A percentile compares a stretch with the other conserved stretches of the same genome.
Conservation (phyloP, 2,797 vertebrate species). For the Dermochelys coriacea region DNA sequence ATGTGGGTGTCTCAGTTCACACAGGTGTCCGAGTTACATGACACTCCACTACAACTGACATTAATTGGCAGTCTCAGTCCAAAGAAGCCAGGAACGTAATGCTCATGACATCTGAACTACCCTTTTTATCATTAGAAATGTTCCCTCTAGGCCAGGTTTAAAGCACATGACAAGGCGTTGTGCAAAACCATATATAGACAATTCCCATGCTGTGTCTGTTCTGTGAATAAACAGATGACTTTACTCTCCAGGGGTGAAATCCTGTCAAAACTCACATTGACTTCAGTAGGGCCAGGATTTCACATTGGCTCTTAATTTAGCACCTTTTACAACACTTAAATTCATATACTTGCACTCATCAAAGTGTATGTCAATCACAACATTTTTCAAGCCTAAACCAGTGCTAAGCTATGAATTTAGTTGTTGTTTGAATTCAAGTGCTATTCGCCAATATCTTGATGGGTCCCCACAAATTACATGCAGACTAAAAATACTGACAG, state of each 20-base stretch:
- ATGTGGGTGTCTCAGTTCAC: background rate
- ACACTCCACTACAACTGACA: background rate
- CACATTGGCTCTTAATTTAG: constrained; percentile 30
- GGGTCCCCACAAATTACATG: constrained; percentile 37
- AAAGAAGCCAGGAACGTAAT: constrained; percentile 4
- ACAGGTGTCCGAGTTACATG: background rate
- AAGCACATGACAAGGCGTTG: background rate
- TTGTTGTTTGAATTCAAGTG: background rate
- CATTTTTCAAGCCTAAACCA: constrained; percentile 8
- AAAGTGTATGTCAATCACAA: background rate
- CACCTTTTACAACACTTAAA: constrained; percentile 28
- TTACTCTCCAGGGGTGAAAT: constrained; percentile 14
- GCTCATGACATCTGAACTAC: background rate
- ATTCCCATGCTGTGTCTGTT: background rate
- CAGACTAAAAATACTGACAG: constrained; percentile 25
- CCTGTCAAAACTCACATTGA: constrained; percentile 11
- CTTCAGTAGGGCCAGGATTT: background rate
- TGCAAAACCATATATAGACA: constrained; percentile 37
- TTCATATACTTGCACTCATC: background rate
- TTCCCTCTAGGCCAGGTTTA: background rate
- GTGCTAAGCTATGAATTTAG: constrained; percentile 13
- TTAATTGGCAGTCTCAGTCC: background rate
- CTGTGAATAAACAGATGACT: constrained; percentile 15
- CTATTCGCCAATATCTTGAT: constrained; percentile 17
- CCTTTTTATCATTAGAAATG: background rate